phyloP scores from a whole-genome alignment of 1,140 invertebrate genomes.

The Tetramorium alpestre region DNA sequence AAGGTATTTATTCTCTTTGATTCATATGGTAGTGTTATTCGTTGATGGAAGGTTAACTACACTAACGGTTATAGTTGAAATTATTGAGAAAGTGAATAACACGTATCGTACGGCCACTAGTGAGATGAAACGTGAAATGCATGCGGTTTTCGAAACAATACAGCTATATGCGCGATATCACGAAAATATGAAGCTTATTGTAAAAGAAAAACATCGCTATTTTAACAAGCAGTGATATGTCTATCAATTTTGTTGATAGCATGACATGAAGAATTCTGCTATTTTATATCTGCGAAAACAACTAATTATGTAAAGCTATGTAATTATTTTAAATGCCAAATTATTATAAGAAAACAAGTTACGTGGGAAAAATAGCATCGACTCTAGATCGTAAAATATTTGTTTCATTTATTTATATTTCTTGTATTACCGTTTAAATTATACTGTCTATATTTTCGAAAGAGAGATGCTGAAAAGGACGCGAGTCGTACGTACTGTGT shows the following conservation, averaged over 20 bases:
- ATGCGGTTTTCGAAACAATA: slow-evolving; percentile 26
- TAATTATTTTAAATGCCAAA: neutral
- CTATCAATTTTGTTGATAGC: slow-evolving; percentile 29
- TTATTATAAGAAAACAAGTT: neutral
- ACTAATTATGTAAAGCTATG: neutral
- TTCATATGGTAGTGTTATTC: neutral
- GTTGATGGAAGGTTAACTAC: slow-evolving; percentile 21
- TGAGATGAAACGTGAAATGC: slow-evolving; percentile 29
- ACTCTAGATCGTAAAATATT: neutral
- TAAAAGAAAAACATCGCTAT: slow-evolving; percentile 44
- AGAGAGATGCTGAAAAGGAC: neutral
- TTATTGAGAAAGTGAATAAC: slow-evolving; percentile 36
- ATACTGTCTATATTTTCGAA: slow-evolving; percentile 8
- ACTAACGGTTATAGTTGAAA: slow-evolving; percentile 30
- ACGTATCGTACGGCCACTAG: slow-evolving; percentile 1
- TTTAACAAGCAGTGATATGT: slow-evolving; percentile 33
- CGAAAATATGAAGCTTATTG: slow-evolving; percentile 39
- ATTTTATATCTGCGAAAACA: slow-evolving; percentile 27
- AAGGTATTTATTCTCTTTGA: neutral
- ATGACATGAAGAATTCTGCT: slow-evolving; percentile 6
- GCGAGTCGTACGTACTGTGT: slow-evolving; percentile 77
- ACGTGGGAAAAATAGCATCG: neutral
- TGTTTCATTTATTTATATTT: neutral
- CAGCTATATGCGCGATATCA: slow-evolving; percentile 37
- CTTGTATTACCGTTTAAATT: neutral